Conservation (phyloP, 2,888 invertebrate species). For the Calameuta filiformis region DNA sequence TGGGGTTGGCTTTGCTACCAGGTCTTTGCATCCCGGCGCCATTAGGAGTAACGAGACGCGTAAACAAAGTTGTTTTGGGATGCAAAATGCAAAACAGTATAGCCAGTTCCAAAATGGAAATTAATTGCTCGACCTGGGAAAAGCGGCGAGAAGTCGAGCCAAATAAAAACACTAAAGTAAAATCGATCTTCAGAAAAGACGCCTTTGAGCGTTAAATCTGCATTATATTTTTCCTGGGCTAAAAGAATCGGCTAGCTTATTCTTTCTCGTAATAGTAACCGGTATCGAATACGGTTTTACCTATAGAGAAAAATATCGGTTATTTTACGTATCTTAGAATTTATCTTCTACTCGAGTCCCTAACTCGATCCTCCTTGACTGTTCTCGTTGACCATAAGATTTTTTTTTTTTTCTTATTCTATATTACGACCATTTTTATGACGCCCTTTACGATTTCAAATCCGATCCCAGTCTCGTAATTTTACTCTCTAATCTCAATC, state of each 20-base stretch:
- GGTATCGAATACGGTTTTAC: background rate
- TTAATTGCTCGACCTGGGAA: background rate
- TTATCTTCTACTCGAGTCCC: background rate
- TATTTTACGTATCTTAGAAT: background rate
- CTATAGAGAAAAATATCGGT: background rate
- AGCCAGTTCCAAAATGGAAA: background rate
- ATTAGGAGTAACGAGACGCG: conserved; percentile 31
- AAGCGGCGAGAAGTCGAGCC: background rate
- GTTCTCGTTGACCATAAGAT: background rate
- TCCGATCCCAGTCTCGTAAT: background rate
- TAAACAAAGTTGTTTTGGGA: conserved; percentile 39
- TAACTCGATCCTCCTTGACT: background rate
- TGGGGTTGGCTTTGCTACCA: conserved; percentile 23
- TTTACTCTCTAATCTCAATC: background rate
- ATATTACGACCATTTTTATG: background rate
- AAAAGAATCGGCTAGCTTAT: background rate
- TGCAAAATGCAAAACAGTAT: background rate
- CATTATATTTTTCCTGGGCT: background rate
- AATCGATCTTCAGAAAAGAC: background rate
- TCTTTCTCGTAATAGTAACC: background rate
- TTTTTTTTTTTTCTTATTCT: background rate
- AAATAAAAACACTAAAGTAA: background rate
- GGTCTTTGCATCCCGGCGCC: background rate
- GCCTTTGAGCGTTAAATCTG: background rate
- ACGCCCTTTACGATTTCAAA: background rate